Conservation (phyloP, 2,888 invertebrate species). For the Cremastinae sp. region DNA sequence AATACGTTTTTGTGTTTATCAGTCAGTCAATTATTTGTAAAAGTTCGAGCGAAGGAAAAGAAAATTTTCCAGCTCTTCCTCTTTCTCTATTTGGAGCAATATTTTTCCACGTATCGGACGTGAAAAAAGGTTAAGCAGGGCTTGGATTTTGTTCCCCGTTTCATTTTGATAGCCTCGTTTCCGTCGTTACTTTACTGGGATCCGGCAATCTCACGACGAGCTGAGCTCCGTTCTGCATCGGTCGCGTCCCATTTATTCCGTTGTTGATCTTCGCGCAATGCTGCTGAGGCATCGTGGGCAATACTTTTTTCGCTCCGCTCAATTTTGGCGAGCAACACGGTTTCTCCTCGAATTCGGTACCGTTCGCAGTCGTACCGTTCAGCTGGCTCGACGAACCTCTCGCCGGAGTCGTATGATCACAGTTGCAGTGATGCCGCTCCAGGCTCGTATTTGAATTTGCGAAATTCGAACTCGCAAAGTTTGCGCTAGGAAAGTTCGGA, state of each 20-base stretch:
- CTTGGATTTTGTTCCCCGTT: conserved; percentile 19
- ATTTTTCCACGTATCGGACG: conserved; percentile 37
- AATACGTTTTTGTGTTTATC: conserved; percentile 44
- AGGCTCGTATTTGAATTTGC: conserved; percentile 59
- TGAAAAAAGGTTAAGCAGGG: conserved; percentile 36
- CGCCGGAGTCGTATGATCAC: conserved; percentile 67
- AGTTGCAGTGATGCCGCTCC: conserved; percentile 67
- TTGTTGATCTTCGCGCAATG: conserved; percentile 61
- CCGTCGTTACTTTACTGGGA: conserved; percentile 75
- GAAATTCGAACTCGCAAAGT: conserved; percentile 2
- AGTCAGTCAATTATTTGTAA: conserved; percentile 50
- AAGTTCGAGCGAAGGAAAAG: conserved; percentile 51
- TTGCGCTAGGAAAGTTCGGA: conserved; percentile 12
- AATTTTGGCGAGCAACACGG: conserved; percentile 76
- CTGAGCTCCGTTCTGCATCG: conserved; percentile 77
- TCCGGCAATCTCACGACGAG: conserved; percentile 78
- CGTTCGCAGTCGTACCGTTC: conserved; percentile 63
- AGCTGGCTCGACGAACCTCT: conserved; percentile 64
- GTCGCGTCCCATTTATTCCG: conserved; percentile 69
- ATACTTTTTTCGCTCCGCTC: conserved; percentile 75
- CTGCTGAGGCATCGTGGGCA: conserved; percentile 67
- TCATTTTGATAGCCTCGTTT: conserved; percentile 76
- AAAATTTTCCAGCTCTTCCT: conserved; percentile 45
- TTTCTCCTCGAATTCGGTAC: conserved; percentile 72
- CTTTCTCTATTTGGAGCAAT: conserved; percentile 26